Conservation (phyloP, 64 coral and sea anemone species). For the Exaiptasia diaphana region DNA sequence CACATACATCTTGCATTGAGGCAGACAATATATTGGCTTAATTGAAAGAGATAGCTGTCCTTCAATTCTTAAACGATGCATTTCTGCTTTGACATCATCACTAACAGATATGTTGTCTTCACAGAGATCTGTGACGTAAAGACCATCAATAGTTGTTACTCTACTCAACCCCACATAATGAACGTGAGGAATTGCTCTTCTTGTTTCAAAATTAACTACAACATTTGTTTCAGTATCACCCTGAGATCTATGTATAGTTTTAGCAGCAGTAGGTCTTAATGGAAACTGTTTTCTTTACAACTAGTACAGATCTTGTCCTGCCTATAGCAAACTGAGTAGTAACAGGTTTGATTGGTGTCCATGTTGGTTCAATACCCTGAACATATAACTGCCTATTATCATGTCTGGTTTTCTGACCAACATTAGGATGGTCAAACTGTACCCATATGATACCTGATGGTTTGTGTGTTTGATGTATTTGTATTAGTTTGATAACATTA, state of each 20-base stretch:
- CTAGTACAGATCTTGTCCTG: background rate
- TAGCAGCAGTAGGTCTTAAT: constrained; percentile 17
- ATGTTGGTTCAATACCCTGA: constrained; percentile 20
- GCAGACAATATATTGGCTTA: constrained; percentile 29
- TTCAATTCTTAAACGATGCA: constrained; percentile 16
- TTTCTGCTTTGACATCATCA: background rate
- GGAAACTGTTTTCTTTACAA: constrained; percentile 35
- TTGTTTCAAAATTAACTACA: background rate
- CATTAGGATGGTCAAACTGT: constrained; percentile 24
- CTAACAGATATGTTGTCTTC: constrained; percentile 12
- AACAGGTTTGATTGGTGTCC: constrained; percentile 33
- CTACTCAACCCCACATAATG: constrained; percentile 20
- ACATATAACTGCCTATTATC: constrained; percentile 20
- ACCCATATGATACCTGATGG: constrained; percentile 18
- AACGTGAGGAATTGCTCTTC: constrained; percentile 6
- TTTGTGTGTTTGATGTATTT: constrained; percentile 11
- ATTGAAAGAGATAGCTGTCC: constrained; percentile 23
- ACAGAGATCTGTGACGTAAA: constrained; percentile 10
- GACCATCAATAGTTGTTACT: constrained; percentile 17
- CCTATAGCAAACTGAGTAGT: constrained; percentile 29
- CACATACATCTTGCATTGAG: constrained; percentile 22
- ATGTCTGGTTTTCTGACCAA: constrained; percentile 5
- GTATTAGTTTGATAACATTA: constrained; percentile 1
- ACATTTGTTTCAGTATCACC: background rate
- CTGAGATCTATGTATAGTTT: constrained; percentile 26